Evolutionary conservation across 2,888 invertebrate species (phyloP), one percentile per base, ranked within the genome.

Genomic region (Drosophila leonis): DNA sequence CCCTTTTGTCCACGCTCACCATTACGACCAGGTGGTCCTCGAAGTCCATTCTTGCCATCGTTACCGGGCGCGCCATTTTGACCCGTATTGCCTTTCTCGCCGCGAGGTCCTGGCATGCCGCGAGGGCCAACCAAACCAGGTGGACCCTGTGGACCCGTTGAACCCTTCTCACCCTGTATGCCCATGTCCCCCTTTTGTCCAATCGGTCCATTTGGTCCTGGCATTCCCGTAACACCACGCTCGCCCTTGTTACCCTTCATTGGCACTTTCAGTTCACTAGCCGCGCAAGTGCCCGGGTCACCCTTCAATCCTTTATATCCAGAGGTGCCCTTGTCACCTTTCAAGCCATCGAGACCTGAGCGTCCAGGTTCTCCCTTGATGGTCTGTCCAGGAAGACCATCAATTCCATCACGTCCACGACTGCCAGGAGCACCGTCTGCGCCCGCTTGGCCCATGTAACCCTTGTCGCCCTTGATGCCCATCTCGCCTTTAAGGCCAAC

Each of bases 21-120:
- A 20, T 92, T 88, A 20, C 92, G 88, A 46, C 97, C 97, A 0
- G 94, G 93, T 0, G 94, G 90, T 62, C 97, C 97, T 15, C 92
- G 88, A 0, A 94, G 94, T 35, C 97, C 97, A 69, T 93, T 94
- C 67, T 89, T 90, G 0, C 97, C 96, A 7, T 95, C 94, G 68
- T 95, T 95, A 64, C 97, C 97, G 1, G 96, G 95, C 88, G 96
- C 96, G 42, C 98, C 97, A 93, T 96, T 95, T 4, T 95, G 94
- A 15, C 98, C 98, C 57, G 94, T 91, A 31, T 95, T 95, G 73
- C 98, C 98, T 88, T 97, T 97, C 0, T 97, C 97, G 64, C 98
- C 98, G 78, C 97, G 94, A 1, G 94, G 94, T 49, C 98, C 98
- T 18, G 96, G 95, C 24, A 96, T 92, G 44, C 97, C 97, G 77